These are phyloP conservation scores for Zaprionus ghesquierei DNA, from an alignment of 1,140 invertebrate genomes.

Conservation along the genomic window DNA sequence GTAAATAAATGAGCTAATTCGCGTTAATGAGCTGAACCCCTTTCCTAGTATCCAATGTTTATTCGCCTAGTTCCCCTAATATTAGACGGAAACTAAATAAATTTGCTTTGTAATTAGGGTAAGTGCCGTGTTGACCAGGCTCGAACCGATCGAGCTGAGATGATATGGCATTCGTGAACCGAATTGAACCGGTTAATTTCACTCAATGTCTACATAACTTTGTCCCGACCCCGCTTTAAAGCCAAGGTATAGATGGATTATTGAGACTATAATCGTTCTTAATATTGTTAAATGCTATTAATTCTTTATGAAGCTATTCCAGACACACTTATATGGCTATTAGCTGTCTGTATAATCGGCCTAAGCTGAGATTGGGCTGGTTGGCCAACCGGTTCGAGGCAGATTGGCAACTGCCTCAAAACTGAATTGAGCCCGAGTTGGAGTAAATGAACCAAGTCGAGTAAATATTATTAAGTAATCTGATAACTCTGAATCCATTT, in stretches of 20 bases:
- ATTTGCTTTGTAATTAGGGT: constrained; percentile 9
- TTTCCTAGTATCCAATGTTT: not conserved
- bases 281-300: not conserved
- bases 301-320: not conserved
- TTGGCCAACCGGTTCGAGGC: not conserved
- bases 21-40: constrained; percentile 25
- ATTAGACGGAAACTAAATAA: not conserved
- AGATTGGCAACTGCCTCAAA: not conserved
- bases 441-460: not conserved
- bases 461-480: not conserved
- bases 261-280: not conserved
- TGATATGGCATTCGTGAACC: no score
- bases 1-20: constrained; percentile 38
- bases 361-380: not conserved
- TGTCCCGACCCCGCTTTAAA: no score
- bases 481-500: not conserved
- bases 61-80: not conserved
- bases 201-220: no score
- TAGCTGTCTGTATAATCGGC: not conserved
- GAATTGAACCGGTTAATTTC: no score
- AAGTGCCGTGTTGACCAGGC: not conserved
- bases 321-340: not conserved
- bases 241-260: not conserved
- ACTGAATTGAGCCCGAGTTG: not conserved
- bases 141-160: not conserved